phyloP scores from a whole-genome alignment of 1,140 invertebrate species.

The Daktulosphaira vitifoliae region DNA sequence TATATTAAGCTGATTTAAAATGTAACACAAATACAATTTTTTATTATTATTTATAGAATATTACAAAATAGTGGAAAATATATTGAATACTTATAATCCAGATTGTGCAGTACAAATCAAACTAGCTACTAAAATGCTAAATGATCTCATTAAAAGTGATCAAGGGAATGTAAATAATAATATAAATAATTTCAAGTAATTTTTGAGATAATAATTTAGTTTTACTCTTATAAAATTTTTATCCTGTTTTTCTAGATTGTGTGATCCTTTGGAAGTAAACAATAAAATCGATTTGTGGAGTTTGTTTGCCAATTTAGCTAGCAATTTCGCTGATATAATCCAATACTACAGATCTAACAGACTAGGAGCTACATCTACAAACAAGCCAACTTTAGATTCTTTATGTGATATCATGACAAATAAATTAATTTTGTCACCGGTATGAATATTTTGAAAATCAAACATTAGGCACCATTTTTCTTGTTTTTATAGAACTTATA shows the following conservation, averaged over 20 bases:
- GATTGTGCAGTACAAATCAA: slow-evolving; percentile 57
- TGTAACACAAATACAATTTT: background rate
- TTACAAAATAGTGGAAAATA: slow-evolving; percentile 59
- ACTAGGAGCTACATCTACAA: slow-evolving; percentile 47
- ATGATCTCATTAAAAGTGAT: slow-evolving; percentile 36
- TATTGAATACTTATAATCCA: slow-evolving; percentile 53
- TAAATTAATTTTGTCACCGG: slow-evolving; percentile 34
- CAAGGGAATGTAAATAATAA: background rate
- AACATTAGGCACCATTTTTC: no score
- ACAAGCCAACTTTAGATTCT: slow-evolving; percentile 69
- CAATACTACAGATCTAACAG: slow-evolving; percentile 89
- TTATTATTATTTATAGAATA: slow-evolving; percentile 54
- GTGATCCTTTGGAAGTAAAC: slow-evolving; percentile 57
- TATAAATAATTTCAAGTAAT: slow-evolving; percentile 12
- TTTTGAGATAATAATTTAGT: background rate
- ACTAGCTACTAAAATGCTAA: slow-evolving; percentile 55
- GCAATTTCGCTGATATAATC: slow-evolving; percentile 75
- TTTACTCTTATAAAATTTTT: background rate
- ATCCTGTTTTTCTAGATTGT: slow-evolving; percentile 53
- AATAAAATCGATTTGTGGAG: slow-evolving; percentile 63
- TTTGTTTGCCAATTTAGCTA: slow-evolving; percentile 67
- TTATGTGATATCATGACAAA: slow-evolving; percentile 68
- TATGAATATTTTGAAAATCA: background rate
- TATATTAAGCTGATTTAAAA: no score
- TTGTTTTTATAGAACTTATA: no score